These are phyloP conservation scores for Spermophilus dauricus DNA, from an alignment of 2,113 vertebrate species.

Conservation along the genomic window DNA sequence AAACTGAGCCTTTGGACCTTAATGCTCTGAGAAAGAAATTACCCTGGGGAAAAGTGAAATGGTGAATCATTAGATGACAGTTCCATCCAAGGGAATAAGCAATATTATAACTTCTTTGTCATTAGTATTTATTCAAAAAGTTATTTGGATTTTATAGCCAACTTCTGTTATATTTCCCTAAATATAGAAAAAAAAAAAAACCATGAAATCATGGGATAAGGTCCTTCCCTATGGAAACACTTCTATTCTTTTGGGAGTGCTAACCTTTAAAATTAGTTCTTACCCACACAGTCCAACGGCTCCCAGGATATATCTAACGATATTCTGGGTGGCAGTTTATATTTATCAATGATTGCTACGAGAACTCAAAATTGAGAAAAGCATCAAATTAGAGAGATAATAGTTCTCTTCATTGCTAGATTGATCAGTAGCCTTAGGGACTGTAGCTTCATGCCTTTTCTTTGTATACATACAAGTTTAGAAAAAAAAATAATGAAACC, in stretches of 20 bases:
- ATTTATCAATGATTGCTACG: conserved; percentile 45
- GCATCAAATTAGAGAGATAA: conserved; percentile 45
- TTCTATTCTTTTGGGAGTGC: conserved; percentile 26
- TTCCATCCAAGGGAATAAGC: conserved; percentile 41
- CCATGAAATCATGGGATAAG: not conserved
- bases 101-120: conserved; percentile 42
- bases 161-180: not conserved
- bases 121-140: conserved; percentile 57
- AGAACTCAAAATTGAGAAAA: conserved; percentile 42
- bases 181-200: not conserved
- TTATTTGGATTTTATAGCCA: not conserved
- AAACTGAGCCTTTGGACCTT: not conserved
- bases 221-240: not conserved
- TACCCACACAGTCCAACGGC: not conserved
- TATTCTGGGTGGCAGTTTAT: conserved; percentile 55
- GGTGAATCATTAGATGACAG: not conserved
- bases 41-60: conserved; percentile 14
- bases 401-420: not conserved
- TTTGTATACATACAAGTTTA: not conserved
- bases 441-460: not conserved
- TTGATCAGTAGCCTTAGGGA: conserved; percentile 37
- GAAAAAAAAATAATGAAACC: conserved; percentile 49
- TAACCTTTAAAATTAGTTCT: conserved; percentile 59
- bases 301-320: not conserved
- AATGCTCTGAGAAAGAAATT: conserved; percentile 55